These are phyloP conservation scores for Zaprionus lineosus DNA, from an alignment of 2,888 invertebrate species.

Conservation along the genomic window DNA sequence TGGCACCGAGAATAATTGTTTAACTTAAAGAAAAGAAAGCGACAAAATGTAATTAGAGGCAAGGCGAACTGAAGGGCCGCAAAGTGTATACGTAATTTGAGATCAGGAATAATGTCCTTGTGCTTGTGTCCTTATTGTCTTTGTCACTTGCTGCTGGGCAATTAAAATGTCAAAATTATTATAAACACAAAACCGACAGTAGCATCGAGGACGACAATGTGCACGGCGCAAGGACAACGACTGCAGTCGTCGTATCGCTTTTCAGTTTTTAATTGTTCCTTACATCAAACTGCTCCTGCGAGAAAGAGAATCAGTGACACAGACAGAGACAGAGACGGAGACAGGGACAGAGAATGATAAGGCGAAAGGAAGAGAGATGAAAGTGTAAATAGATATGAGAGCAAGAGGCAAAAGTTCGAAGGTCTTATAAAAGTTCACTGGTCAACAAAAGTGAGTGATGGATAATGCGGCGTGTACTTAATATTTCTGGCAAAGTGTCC, in stretches of 20 bases:
- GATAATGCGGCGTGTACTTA: slow-evolving; percentile 28
- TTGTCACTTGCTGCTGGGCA: slow-evolving; percentile 43
- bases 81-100: slow-evolving; percentile 53
- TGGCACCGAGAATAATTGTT: slow-evolving; percentile 50
- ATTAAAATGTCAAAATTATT: slow-evolving; percentile 69
- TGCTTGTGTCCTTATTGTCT: slow-evolving; percentile 26
- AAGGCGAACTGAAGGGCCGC: slow-evolving; percentile 24
- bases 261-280: slow-evolving; percentile 70
- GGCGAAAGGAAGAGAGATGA: too few relatives aligned
- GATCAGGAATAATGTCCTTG: slow-evolving; percentile 37
- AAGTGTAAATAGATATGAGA: too few relatives aligned
- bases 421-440: slow-evolving; percentile 6
- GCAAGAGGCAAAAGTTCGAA: too few relatives aligned
- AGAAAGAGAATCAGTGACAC: too few relatives aligned
- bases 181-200: slow-evolving; percentile 37
- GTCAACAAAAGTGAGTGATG: slow-evolving; percentile 34
- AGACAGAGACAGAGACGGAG: not conserved
- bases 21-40: slow-evolving; percentile 53
- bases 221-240: not conserved
- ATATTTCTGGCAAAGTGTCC: too few relatives aligned
- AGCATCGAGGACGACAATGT: slow-evolving; percentile 12
- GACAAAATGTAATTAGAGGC: slow-evolving; percentile 60
- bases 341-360: too few relatives aligned
- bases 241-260: slow-evolving; percentile 43
- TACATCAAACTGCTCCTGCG: slow-evolving; percentile 20